These are phyloP conservation scores for Cyphomyrus discorhynchus DNA, from an alignment of 2,113 vertebrate genomes.

Conservation along the genomic window DNA sequence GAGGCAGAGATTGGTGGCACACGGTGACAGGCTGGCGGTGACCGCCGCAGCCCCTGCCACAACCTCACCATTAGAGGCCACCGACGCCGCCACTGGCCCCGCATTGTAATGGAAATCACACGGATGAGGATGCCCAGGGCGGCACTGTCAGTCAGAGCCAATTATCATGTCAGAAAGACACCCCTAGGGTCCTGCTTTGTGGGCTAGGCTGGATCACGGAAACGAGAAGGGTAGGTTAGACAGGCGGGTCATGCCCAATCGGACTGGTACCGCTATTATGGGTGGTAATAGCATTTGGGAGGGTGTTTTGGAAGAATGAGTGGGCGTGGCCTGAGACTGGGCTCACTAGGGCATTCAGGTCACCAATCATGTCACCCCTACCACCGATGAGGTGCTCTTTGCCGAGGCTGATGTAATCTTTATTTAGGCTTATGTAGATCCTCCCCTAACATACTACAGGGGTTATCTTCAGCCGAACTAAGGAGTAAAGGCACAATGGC, in stretches of 20 bases:
- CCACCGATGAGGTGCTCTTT: not conserved
- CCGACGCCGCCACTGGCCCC: not conserved
- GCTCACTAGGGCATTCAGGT: not conserved
- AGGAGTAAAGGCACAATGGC: not conserved
- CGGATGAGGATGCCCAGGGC: slow-evolving; percentile 19
- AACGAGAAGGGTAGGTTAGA: not conserved
- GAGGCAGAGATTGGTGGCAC: slow-evolving; percentile 18
- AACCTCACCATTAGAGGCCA: slow-evolving; percentile 20
- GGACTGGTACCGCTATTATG: not conserved
- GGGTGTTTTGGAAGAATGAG: not conserved
- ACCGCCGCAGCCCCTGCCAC: not conserved
- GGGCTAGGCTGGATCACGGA: not conserved
- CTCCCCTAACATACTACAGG: not conserved
- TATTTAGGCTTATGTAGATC: not conserved
- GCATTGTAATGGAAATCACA: slow-evolving; percentile 37
- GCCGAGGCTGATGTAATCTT: not conserved
- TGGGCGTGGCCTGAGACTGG: not conserved
- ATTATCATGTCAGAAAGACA: slow-evolving; percentile 19
- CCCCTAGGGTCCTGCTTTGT: slow-evolving; percentile 9
- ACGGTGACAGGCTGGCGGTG: slow-evolving; percentile 7
- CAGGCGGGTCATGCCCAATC: not conserved
- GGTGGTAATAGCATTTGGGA: not conserved
- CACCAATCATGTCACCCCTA: not conserved
- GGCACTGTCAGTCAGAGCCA: slow-evolving; percentile 12
- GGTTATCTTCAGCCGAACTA: not conserved